Percentiles rank a stretch among this genome's conserved stretches.
Conservation (phyloP, 2,888 invertebrate genomes). For the Agrochola litura region DNA sequence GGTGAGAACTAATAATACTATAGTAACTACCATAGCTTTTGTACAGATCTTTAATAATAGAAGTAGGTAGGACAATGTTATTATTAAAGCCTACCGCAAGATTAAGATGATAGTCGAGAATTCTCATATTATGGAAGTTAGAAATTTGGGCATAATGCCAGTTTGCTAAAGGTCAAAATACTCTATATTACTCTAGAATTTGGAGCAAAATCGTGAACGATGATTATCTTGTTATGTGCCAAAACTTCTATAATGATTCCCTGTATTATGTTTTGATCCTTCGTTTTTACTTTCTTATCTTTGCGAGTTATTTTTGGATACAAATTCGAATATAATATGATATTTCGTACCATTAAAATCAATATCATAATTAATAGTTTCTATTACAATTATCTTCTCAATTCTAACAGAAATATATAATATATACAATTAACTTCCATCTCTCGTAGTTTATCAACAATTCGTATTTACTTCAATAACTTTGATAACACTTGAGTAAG, state of each 20-base stretch:
- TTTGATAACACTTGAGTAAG: slow-evolving; percentile 6
- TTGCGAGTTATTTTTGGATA: neutral
- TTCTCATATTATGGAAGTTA: slow-evolving; percentile 28
- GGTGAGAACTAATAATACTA: slow-evolving; percentile 80
- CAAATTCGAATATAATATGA: neutral
- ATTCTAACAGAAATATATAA: neutral
- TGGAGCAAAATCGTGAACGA: slow-evolving; percentile 13
- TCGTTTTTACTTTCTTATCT: neutral
- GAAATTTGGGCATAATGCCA: slow-evolving; percentile 31
- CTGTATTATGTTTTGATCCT: neutral
- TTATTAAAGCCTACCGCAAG: slow-evolving; percentile 10
- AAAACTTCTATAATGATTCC: slow-evolving; percentile 1
- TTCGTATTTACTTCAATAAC: slow-evolving; percentile 1
- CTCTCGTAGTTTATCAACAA: neutral
- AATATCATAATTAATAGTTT: neutral
- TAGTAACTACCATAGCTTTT: neutral
- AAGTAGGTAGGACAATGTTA: neutral
- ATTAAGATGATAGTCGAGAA: slow-evolving; percentile 23
- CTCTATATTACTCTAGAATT: slow-evolving; percentile 21
- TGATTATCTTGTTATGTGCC: slow-evolving; percentile 18
- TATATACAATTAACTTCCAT: neutral
- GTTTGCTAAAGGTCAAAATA: slow-evolving; percentile 28
- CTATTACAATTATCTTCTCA: neutral
- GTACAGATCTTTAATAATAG: slow-evolving; percentile 10
- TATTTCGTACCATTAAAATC: neutral